phyloP scores from a whole-genome alignment of 92 coral and sea anemone genomes.

The Heliopora coerulea region DNA sequence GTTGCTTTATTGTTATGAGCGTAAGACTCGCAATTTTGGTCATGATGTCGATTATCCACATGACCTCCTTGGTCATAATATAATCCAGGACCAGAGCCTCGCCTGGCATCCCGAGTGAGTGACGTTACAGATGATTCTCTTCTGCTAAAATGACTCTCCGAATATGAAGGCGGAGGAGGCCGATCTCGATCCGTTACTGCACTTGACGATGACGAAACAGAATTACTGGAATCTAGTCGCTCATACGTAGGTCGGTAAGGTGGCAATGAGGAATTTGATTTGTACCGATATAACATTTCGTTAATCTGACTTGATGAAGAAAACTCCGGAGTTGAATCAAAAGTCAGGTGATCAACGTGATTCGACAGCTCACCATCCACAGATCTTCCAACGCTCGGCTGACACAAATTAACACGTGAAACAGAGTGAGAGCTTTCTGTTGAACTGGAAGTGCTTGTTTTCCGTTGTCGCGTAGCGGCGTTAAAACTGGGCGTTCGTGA shows the following conservation, averaged over 20 bases:
- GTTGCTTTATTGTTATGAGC: conserved; percentile 10
- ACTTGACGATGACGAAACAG: conserved; percentile 23
- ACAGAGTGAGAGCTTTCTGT: background rate
- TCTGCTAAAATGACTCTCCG: conserved; percentile 37
- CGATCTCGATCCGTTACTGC: conserved; percentile 11
- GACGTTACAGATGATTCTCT: background rate
- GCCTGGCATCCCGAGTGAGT: conserved; percentile 5
- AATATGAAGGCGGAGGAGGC: conserved; percentile 36
- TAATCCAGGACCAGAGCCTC: conserved; percentile 19
- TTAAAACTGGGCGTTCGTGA: conserved; percentile 29
- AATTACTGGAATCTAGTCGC: conserved; percentile 26
- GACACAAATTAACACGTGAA: background rate
- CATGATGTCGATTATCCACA: background rate
- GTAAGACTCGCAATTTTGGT: background rate
- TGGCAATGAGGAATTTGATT: background rate
- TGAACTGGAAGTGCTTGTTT: conserved; percentile 26
- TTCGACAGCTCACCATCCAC: conserved; percentile 14
- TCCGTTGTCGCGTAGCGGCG: conserved; percentile 28
- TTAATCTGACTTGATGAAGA: conserved; percentile 32
- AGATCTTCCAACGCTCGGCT: background rate
- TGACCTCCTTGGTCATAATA: conserved; percentile 5
- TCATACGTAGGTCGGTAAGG: background rate
- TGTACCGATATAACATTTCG: conserved; percentile 28
- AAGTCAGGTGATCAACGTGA: conserved; percentile 11
- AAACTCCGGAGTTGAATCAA: conserved; percentile 23